Conservation (phyloP, 2,888 invertebrate species). For the Caenorhabditis zanzibari region DNA sequence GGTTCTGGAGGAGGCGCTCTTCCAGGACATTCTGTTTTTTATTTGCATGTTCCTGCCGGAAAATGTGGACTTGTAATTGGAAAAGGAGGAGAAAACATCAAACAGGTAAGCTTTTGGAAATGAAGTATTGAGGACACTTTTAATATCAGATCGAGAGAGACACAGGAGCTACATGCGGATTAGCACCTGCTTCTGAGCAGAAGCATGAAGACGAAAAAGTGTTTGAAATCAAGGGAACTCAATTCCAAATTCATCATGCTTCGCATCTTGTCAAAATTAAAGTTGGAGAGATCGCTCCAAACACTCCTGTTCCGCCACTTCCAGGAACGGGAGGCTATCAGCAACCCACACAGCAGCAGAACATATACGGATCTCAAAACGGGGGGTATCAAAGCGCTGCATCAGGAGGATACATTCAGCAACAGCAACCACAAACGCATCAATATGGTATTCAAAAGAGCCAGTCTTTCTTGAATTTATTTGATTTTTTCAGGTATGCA, state of each 20-base stretch:
- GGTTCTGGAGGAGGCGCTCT: not conserved
- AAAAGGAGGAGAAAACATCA: conserved; percentile 97
- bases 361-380: not conserved
- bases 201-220: conserved; percentile 90
- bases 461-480: too few relatives aligned
- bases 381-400: not conserved
- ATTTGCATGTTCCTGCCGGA: conserved; percentile 89
- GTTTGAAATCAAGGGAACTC: conserved; percentile 93
- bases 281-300: conserved; percentile 83
- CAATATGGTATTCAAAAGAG: conserved; percentile 20
- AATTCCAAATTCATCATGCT: conserved; percentile 95
- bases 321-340: conserved; percentile 13
- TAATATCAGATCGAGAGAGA: conserved; percentile 84
- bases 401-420: not conserved
- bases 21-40: conserved; percentile 64
- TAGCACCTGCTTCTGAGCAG: conserved; percentile 91
- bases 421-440: conserved; percentile 12
- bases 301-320: conserved; percentile 78
- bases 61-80: conserved; percentile 98
- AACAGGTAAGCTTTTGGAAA: conserved; percentile 85
- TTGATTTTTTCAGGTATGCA: not conserved
- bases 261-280: conserved; percentile 97
- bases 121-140: not conserved
- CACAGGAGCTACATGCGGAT: conserved; percentile 96
- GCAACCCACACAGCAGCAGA: conserved; percentile 28